Conservation (phyloP, 2,797 vertebrate species). For the Clamator glandarius region DNA sequence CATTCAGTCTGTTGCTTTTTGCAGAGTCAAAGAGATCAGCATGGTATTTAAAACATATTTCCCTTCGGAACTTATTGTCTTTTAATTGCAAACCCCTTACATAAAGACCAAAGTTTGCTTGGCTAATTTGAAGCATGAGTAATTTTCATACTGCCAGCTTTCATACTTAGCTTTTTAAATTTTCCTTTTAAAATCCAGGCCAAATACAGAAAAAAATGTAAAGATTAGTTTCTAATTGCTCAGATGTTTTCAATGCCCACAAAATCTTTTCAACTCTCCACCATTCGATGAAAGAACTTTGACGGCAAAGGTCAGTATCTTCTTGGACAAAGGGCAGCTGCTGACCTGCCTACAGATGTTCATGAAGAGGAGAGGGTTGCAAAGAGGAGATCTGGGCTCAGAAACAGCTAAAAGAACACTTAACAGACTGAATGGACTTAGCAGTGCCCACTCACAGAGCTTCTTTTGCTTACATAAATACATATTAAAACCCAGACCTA, state of each 20-base stretch:
- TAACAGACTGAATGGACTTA: not conserved
- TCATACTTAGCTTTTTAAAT: not conserved
- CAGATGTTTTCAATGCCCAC: not conserved
- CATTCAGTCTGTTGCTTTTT: not conserved
- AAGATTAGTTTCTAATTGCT: not conserved
- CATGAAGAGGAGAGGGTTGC: not conserved
- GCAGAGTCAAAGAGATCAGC: not conserved
- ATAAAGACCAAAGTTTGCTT: not conserved
- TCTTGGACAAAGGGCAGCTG: not conserved
- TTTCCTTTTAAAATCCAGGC: not conserved
- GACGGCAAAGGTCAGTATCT: not conserved
- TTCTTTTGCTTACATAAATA: not conserved
- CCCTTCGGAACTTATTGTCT: not conserved
- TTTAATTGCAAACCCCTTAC: not conserved
- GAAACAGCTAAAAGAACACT: not conserved
- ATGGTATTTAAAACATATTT: constrained; percentile 1
- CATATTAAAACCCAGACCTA: not conserved
- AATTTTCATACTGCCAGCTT: not conserved
- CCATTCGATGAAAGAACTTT: not conserved
- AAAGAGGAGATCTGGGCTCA: not conserved
- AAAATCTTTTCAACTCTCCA: not conserved
- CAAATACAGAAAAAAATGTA: not conserved
- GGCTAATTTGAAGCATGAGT: not conserved
- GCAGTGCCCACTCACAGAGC: not conserved
- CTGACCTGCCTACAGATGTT: not conserved